Conservation (phyloP, 2,113 vertebrate genomes). For the Cygnus buccinator region DNA sequence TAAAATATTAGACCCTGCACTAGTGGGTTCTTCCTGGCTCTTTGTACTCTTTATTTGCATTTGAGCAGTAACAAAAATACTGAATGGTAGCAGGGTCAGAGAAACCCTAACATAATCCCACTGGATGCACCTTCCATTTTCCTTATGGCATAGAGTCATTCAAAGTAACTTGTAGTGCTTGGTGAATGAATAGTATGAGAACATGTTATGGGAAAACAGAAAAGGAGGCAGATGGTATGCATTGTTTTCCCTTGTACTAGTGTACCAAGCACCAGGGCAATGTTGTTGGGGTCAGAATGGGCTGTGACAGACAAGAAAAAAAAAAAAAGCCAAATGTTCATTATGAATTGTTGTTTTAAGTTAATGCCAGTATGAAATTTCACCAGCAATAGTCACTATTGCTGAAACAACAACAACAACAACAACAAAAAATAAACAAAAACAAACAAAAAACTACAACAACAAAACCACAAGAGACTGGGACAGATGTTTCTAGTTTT, state of each 20-base stretch:
- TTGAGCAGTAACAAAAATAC: not conserved
- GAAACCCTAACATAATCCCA: not conserved
- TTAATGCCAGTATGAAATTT: not conserved
- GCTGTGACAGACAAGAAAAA: not conserved
- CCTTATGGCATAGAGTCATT: not conserved
- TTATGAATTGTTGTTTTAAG: not conserved
- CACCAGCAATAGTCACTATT: not conserved
- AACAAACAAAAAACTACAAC: not conserved
- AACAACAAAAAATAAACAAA: not conserved
- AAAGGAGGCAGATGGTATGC: not conserved
- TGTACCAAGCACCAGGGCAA: slow-evolving; percentile 24
- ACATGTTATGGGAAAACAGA: not conserved
- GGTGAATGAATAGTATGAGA: not conserved
- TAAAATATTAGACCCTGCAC: not conserved
- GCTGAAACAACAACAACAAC: not conserved
- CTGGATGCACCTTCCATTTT: not conserved
- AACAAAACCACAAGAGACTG: not conserved
- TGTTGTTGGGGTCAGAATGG: slow-evolving; percentile 17
- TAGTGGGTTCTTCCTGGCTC: not conserved
- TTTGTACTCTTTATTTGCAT: not conserved
- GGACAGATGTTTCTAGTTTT: not conserved
- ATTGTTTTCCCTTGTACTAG: slow-evolving; percentile 30
- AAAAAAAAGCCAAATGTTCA: slow-evolving; percentile 30
- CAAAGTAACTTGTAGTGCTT: not conserved
- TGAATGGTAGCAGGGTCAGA: not conserved